Conservation (phyloP, 1,140 invertebrate genomes). For the Leptinotarsa undecemlineata region DNA sequence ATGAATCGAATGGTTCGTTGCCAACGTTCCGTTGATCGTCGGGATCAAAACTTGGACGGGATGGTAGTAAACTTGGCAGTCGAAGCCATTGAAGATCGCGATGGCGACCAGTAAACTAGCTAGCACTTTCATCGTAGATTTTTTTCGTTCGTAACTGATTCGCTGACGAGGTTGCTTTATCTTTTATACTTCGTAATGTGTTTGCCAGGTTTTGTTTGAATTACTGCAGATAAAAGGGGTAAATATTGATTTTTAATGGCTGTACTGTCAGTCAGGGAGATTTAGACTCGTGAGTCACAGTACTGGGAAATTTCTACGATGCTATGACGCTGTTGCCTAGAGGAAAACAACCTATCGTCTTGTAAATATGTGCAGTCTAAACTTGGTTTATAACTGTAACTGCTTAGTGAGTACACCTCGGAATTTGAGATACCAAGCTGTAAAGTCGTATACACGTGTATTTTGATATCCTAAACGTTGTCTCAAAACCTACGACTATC, state of each 20-base stretch:
- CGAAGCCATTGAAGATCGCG: not conserved
- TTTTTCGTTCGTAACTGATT: not conserved
- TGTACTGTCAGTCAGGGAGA: not conserved
- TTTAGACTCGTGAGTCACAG: too few species aligned
- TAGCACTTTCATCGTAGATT: not conserved
- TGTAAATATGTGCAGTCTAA: too few species aligned
- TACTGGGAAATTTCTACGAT: too few species aligned
- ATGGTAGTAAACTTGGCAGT: constrained; percentile 29
- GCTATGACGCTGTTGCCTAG: too few species aligned
- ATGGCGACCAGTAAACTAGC: not conserved
- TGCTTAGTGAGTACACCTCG: too few species aligned
- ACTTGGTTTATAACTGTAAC: too few species aligned
- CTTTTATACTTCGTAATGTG: constrained; percentile 2
- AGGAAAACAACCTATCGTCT: too few species aligned
- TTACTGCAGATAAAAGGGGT: constrained; percentile 10
- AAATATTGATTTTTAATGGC: not conserved
- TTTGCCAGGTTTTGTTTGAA: constrained; percentile 2
- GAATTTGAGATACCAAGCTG: too few species aligned
- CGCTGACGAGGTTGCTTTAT: not conserved
- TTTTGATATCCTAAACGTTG: too few species aligned
- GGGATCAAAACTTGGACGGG: constrained; percentile 35
- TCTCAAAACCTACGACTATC: too few species aligned
- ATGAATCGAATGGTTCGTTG: constrained; percentile 18
- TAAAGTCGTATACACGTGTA: too few species aligned
- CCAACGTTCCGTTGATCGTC: constrained; percentile 20